Conservation (phyloP, 1,140 invertebrate genomes). For the Cotesia chilonis region DNA sequence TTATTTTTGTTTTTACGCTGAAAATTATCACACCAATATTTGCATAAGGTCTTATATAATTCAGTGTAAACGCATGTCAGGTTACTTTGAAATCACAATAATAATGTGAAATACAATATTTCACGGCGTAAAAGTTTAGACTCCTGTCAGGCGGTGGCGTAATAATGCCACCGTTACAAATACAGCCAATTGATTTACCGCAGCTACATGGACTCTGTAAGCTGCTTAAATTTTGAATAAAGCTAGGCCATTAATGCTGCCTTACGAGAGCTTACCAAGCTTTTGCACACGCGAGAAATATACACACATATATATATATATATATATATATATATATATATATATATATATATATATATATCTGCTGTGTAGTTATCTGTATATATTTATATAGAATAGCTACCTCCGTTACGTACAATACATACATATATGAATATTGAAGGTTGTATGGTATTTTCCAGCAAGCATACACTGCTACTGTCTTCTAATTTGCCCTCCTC, state of each 20-base stretch:
- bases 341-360: slow-evolving; percentile 19
- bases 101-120: slow-evolving; percentile 3
- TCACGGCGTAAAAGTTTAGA: neutral
- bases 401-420: neutral
- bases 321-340: no score
- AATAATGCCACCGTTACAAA: neutral
- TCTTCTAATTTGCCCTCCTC: neutral
- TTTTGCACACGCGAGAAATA: slow-evolving; percentile 38
- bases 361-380: no score
- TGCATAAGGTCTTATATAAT: neutral
- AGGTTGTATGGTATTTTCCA: slow-evolving; percentile 10
- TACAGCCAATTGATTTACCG: slow-evolving; percentile 41
- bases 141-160: neutral
- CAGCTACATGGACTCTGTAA: slow-evolving; percentile 43
- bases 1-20: no score
- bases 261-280: slow-evolving; percentile 51
- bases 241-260: slow-evolving; percentile 52
- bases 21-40: slow-evolving; percentile 26
- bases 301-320: no score
- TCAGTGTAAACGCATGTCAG: neutral
- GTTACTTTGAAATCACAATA: neutral
- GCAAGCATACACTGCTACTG: slow-evolving; percentile 23
- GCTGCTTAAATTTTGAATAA: slow-evolving; percentile 54
- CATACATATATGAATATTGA: slow-evolving; percentile 13
- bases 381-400: neutral